A percentile compares a stretch with the other conserved stretches of the same genome.
Conservation (phyloP, 2,888 invertebrate genomes). For the Ormia ochracea region DNA sequence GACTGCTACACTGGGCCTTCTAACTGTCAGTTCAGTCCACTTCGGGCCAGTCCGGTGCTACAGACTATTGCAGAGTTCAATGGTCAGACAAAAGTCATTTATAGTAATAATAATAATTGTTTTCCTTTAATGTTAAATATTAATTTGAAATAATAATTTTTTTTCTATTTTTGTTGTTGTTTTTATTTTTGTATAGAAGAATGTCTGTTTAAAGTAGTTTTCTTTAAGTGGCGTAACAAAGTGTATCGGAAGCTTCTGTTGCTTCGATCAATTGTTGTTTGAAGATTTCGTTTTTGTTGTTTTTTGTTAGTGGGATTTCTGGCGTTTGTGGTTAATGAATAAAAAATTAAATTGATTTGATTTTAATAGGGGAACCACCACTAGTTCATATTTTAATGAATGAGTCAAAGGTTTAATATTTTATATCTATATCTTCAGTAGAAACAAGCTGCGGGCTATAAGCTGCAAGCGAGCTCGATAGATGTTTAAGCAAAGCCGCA, state of each 20-base stretch:
- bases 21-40: not conserved
- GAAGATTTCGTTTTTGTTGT: slow-evolving; percentile 1
- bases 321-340: slow-evolving; percentile 14
- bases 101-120: slow-evolving; percentile 5
- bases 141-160: not conserved
- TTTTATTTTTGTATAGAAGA: too few species aligned
- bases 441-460: not conserved
- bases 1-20: slow-evolving; percentile 26
- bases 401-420: not conserved
- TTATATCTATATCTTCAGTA: not conserved
- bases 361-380: not conserved
- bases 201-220: slow-evolving; percentile 9
- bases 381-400: not conserved
- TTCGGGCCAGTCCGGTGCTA: not conserved
- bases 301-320: not conserved
- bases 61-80: not conserved
- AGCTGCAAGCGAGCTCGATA: not conserved
- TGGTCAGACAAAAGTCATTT: not conserved
- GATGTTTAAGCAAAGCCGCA: not conserved
- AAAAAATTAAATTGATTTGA: slow-evolving; percentile 5
- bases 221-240: not conserved
- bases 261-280: not conserved
- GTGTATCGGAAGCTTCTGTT: slow-evolving; percentile 26
- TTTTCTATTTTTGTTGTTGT: not conserved
- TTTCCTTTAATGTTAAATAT: not conserved